A percentile compares a stretch with the other conserved stretches of the same genome.
Evolutionary conservation across 2,888 invertebrate genomes (phyloP).

Genomic region (Ennomos quercinarius): DNA sequence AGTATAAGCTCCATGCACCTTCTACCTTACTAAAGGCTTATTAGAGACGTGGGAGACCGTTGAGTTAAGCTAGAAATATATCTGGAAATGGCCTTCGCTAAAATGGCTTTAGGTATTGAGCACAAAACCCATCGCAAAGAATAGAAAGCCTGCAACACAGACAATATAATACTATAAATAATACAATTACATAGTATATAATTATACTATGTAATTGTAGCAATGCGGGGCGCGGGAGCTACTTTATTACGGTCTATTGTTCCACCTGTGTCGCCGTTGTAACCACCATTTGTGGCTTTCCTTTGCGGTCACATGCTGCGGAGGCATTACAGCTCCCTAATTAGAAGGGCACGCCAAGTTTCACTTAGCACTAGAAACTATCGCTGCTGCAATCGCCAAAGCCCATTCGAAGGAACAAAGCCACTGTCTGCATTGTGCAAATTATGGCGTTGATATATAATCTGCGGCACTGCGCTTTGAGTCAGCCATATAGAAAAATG

Average conservation of each 20-base stretch:
- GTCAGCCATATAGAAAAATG: slow-evolving; percentile 8
- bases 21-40: too few relatives aligned
- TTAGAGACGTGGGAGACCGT: too few relatives aligned
- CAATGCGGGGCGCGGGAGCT: slow-evolving; percentile 15
- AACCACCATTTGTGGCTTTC: slow-evolving; percentile 61
- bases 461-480: slow-evolving; percentile 24
- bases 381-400: slow-evolving; percentile 46
- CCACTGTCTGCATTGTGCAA: slow-evolving; percentile 45
- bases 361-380: slow-evolving; percentile 47
- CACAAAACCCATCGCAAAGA: too few relatives aligned
- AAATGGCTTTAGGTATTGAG: too few relatives aligned
- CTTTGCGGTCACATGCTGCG: slow-evolving; percentile 61
- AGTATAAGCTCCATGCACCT: too few relatives aligned
- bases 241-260: slow-evolving; percentile 66
- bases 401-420: slow-evolving; percentile 44
- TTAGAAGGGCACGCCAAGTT: slow-evolving; percentile 61
- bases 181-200: too few relatives aligned
- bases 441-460: slow-evolving; percentile 46
- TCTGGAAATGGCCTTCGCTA: too few relatives aligned
- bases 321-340: slow-evolving; percentile 63
- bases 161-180: too few relatives aligned
- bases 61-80: too few relatives aligned
- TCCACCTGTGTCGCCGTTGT: slow-evolving; percentile 44
- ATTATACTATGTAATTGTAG: not conserved
- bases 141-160: too few relatives aligned